These are phyloP conservation scores for Zaprionus inermis DNA, from an alignment of 1,140 invertebrate genomes.

Conservation along the genomic window DNA sequence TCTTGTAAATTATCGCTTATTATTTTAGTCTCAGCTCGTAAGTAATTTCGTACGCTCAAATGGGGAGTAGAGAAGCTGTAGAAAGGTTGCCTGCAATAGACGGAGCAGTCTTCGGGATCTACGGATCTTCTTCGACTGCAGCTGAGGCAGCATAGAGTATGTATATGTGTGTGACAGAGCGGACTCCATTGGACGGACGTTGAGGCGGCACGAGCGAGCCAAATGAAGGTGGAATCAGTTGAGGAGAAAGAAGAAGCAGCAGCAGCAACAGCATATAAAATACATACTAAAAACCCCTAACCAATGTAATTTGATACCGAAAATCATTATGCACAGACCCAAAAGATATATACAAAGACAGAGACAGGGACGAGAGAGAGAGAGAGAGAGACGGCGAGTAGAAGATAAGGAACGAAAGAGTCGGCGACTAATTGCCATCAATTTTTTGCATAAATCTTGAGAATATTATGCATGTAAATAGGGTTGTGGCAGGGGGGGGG, in stretches of 20 bases:
- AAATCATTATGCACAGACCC: conserved; percentile 74
- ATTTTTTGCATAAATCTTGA: conserved; percentile 82
- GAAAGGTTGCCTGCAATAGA: background rate
- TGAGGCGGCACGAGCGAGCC: conserved; percentile 77
- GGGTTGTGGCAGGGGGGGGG: background rate
- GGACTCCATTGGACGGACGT: conserved; percentile 46
- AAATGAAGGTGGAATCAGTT: conserved; percentile 66
- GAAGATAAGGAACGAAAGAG: conserved; percentile 18
- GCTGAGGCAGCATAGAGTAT: too few species aligned
- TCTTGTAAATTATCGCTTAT: conserved; percentile 63
- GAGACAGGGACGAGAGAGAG: conserved; percentile 21
- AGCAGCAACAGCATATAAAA: conserved; percentile 68
- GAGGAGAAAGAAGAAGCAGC: conserved; percentile 35
- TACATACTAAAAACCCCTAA: conserved; percentile 79
- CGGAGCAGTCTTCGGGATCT: too few species aligned
- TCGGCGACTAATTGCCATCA: conserved; percentile 79
- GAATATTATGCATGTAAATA: conserved; percentile 73
- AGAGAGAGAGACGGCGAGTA: conserved; percentile 7
- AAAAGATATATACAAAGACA: conserved; percentile 23
- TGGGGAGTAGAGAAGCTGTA: conserved; percentile 9
- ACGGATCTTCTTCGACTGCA: background rate
- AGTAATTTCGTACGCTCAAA: conserved; percentile 66
- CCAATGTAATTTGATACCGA: conserved; percentile 81
- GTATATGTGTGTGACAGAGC: conserved; percentile 25
- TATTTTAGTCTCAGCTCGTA: conserved; percentile 63